Evolutionary conservation across 1,140 invertebrate genomes (phyloP).

Genomic region (Dendroctonus ponderosae): DNA sequence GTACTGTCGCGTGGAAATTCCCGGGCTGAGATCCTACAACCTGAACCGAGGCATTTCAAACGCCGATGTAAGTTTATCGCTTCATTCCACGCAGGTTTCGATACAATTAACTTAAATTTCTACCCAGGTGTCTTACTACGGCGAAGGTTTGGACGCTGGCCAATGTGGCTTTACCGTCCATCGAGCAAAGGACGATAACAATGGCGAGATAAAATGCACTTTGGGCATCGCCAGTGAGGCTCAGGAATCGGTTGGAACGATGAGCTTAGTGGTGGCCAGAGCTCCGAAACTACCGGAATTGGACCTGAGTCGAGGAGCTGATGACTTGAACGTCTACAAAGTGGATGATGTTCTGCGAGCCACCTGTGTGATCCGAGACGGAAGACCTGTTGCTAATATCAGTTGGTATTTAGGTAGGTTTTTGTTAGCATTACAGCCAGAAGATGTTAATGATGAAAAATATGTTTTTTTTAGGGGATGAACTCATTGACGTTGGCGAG

Average conservation of each 20-base stretch:
- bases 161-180: constrained; percentile 68
- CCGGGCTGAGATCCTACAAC: constrained; percentile 42
- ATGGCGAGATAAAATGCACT: constrained; percentile 67
- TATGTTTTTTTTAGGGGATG: constrained; percentile 54
- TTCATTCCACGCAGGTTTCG: not conserved
- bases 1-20: constrained; percentile 54
- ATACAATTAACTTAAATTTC: not conserved
- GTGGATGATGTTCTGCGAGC: constrained; percentile 62
- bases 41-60: constrained; percentile 40
- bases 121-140: constrained; percentile 54
- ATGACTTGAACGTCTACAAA: constrained; percentile 52
- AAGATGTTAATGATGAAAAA: not conserved
- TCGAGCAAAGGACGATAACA: constrained; percentile 60
- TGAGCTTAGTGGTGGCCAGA: constrained; percentile 67
- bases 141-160: constrained; percentile 57
- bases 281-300: constrained; percentile 61
- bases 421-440: not conserved
- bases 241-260: constrained; percentile 57
- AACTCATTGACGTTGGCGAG: constrained; percentile 57
- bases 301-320: constrained; percentile 53
- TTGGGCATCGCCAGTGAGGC: constrained; percentile 55
- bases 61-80: constrained; percentile 38
- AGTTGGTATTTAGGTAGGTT: constrained; percentile 64
- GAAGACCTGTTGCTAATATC: constrained; percentile 70
- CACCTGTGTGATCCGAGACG: constrained; percentile 64